phyloP scores from a whole-genome alignment of 2,113 vertebrate species.

The Monopterus albus region DNA sequence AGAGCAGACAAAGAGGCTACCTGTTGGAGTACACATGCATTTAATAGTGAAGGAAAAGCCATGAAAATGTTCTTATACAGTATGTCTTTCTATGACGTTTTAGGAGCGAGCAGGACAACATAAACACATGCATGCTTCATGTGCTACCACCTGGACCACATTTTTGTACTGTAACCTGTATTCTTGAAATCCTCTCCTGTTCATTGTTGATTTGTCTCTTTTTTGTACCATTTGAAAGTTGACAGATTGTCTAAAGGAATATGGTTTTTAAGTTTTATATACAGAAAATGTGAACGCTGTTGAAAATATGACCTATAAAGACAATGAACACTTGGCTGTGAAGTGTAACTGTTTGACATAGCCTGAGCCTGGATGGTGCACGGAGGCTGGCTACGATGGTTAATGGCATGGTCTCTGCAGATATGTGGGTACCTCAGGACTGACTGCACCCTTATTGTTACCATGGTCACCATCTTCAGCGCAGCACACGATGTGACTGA shows the following conservation, averaged over 20 bases:
- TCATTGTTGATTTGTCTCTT: conserved; percentile 64
- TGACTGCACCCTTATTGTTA: conserved; percentile 45
- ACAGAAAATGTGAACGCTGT: conserved; percentile 76
- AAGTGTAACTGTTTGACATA: conserved; percentile 55
- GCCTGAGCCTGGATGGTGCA: conserved; percentile 9
- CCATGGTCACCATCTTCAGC: conserved; percentile 51
- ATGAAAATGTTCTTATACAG: conserved; percentile 80
- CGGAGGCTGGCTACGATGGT: conserved; percentile 25
- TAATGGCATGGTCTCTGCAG: conserved; percentile 19
- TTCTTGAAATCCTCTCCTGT: conserved; percentile 75
- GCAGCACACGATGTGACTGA: conserved; percentile 4
- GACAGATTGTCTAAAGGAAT: conserved; percentile 54
- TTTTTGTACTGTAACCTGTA: conserved; percentile 82
- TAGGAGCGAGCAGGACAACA: conserved; percentile 54
- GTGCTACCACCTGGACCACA: conserved; percentile 67
- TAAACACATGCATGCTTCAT: conserved; percentile 76
- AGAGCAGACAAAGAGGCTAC: conserved; percentile 57
- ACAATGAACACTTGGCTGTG: conserved; percentile 60
- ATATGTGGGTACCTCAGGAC: conserved; percentile 29
- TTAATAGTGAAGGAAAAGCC: conserved; percentile 77
- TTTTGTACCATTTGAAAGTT: conserved; percentile 56
- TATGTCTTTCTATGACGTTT: conserved; percentile 66
- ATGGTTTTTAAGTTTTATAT: conserved; percentile 60
- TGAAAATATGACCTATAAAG: conserved; percentile 50
- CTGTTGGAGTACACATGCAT: conserved; percentile 51